phyloP scores from a whole-genome alignment of 1,140 invertebrate genomes.

The Antheraea pernyi region DNA sequence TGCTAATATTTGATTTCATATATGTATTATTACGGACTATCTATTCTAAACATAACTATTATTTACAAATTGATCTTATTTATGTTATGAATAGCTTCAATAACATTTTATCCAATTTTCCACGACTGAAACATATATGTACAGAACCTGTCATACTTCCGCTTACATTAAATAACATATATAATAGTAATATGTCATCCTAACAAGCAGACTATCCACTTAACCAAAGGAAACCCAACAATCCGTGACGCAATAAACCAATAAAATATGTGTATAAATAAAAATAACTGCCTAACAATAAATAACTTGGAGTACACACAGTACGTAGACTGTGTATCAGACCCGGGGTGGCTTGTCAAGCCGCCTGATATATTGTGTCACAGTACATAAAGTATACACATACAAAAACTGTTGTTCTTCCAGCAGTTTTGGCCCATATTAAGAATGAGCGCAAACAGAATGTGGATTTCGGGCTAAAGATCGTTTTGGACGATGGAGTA shows the following conservation, averaged over 20 bases:
- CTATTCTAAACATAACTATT: neutral
- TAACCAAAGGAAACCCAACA: constrained; percentile 58
- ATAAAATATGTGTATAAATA: constrained; percentile 72
- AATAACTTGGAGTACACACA: constrained; percentile 50
- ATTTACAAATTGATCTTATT: neutral
- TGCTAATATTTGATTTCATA: too few species aligned
- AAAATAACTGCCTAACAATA: constrained; percentile 71
- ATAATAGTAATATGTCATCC: constrained; percentile 3
- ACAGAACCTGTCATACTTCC: neutral
- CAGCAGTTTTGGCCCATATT: constrained; percentile 77
- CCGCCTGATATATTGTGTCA: constrained; percentile 68
- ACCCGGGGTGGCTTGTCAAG: constrained; percentile 62
- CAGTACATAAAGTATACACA: constrained; percentile 75
- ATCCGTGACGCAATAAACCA: constrained; percentile 68
- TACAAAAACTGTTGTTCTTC: constrained; percentile 75
- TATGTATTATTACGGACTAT: too few species aligned
- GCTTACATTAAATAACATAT: neutral
- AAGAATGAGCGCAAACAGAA: constrained; percentile 74
- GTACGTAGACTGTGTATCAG: constrained; percentile 51
- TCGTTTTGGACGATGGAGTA: constrained; percentile 1
- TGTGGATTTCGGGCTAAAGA: constrained; percentile 59
- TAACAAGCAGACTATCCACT: constrained; percentile 27
- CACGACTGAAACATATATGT: neutral
- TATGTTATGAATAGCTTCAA: neutral
- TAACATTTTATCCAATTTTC: neutral